Base-by-base conservation (phyloP, 30 jellyfish, hydroid and myxozoan species). In the Pseudorhiza aurosa region DNA sequence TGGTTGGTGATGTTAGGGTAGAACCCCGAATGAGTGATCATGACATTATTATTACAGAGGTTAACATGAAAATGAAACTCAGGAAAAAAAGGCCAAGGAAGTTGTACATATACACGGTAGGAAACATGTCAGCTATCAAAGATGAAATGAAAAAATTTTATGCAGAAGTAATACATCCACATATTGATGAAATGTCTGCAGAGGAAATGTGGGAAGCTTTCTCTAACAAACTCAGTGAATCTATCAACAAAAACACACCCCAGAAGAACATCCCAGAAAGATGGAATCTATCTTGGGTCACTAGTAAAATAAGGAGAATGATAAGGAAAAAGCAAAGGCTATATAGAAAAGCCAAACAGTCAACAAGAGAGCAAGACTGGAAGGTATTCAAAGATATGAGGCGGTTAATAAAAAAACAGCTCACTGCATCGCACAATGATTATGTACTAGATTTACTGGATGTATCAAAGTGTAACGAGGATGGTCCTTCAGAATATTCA, bases 1-100 rank as follows among this genome's bases (percentile, higher is more conserved):
- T 76, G 26, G 78, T 76, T 17, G 42, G 39, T n/a, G 56, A 39
- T 2, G 68, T 58, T 26, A 31, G 32, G 31, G 55, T 35, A 2
- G 69, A 18, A 40, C 68, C 65, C 25, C 80, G 88, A 15, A 76
- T 76, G 65, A 56, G 88, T 60, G 70, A 57, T 58, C 88, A 76
- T 40, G 70, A 45, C 47, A 58, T 51, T n/a, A 19, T 75, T 6
- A 55, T 56, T 25, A 55, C 77, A 75, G 77, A 75, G 11, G 29
- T 75, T 4, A 22, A 58, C 76, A 58, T 75, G 30, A 75, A 75
- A 55, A 18, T 55, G 45, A 28, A 30, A 40, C 46, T 51, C 25
- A 10, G 29, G 9, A 25, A 58, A 17, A 75, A 22, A 17, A 53
- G 30, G 47, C 49, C 72, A 21, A 46, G 72, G 31, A 71, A 45